Percentiles rank a stretch among this genome's conserved stretches.
phyloP scores from a whole-genome alignment of 1,140 invertebrate genomes.

The Sinella curviseta region DNA sequence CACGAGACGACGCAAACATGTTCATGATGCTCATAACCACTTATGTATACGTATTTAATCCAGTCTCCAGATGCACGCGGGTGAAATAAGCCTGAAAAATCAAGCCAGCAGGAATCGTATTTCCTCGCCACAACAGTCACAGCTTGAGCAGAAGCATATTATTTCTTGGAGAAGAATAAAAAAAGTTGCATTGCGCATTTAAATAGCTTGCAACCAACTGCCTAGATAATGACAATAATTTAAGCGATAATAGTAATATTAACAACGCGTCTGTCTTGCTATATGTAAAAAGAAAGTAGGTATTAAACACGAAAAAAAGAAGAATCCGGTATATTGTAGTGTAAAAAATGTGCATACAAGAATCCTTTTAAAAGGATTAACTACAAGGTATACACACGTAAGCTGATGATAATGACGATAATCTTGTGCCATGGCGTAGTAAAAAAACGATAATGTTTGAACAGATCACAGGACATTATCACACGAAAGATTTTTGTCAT shows the following conservation, averaged over 20 bases:
- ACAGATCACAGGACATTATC: neutral
- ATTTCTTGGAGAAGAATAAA: too few species aligned
- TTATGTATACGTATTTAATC: too few species aligned
- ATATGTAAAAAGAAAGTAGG: neutral
- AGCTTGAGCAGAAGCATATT: constrained; percentile 7
- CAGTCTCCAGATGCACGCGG: too few species aligned
- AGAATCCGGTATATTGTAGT: neutral
- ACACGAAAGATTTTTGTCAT: neutral
- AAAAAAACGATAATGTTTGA: neutral
- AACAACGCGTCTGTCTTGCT: neutral
- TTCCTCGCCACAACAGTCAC: neutral
- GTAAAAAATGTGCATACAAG: neutral
- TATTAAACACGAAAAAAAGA: neutral
- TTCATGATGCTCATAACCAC: too few species aligned
- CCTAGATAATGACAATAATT: constrained; percentile 11
- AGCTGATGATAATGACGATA: neutral
- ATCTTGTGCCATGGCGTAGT: neutral
- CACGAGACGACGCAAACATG: neutral
- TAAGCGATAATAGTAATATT: neutral
- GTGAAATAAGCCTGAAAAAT: neutral
- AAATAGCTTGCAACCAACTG: neutral
- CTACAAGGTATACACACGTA: too few species aligned
- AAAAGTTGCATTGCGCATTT: too few species aligned
- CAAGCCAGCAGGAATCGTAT: neutral
- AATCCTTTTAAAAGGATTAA: too few species aligned